A percentile compares a stretch with the other conserved stretches of the same genome.
Evolutionary conservation across 2,113 vertebrate species (phyloP).

Genomic region (Shinisaurus crocodilurus): DNA sequence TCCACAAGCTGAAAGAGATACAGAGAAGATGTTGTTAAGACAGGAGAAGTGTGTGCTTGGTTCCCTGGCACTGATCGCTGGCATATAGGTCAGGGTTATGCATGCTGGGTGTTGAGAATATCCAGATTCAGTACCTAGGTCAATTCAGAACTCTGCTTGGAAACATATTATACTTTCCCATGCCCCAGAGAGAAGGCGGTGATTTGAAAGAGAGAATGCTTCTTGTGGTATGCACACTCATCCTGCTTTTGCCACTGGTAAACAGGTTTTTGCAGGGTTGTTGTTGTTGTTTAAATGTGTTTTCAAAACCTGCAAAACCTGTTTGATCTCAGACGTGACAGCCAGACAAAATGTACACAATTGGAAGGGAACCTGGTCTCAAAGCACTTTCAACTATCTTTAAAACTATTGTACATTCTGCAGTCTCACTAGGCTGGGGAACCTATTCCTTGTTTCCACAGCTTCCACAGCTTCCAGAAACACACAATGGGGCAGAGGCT

Average conservation of each 20-base stretch:
- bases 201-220: not conserved
- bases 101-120: not conserved
- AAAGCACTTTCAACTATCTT: not conserved
- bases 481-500: not conserved
- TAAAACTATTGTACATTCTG: not conserved
- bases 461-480: not conserved
- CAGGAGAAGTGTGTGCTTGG: not conserved
- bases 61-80: not conserved
- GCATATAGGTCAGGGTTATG: no score
- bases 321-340: not conserved
- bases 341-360: not conserved
- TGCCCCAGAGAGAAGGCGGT: not conserved
- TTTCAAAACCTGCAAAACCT: not conserved
- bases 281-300: not conserved
- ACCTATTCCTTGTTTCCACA: not conserved
- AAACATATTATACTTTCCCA: not conserved
- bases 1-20: slow-evolving; percentile 84
- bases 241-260: not conserved
- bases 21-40: not conserved
- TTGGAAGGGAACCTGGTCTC: not conserved
- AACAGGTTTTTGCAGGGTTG: not conserved
- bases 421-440: not conserved
- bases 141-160: not conserved
- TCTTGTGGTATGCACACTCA: not conserved
- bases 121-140: not conserved